Conservation (phyloP, 2,113 vertebrate species). For the Ramphastos sulfuratus region DNA sequence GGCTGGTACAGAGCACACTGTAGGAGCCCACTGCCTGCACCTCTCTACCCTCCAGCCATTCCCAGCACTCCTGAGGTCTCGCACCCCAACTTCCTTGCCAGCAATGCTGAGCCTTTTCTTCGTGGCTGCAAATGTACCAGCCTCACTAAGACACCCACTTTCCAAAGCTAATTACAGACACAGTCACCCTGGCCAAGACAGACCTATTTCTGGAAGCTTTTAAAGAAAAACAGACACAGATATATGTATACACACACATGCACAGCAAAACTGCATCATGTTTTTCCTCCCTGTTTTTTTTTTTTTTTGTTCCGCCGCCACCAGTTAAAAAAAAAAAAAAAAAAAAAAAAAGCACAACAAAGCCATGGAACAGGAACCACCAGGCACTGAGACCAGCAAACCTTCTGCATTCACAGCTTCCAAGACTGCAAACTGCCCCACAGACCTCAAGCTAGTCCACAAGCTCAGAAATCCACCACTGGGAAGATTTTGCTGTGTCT, state of each 20-base stretch:
- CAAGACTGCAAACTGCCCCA: background rate
- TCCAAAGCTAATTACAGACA: conserved; percentile 3
- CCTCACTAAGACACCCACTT: background rate
- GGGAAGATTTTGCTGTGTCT: background rate
- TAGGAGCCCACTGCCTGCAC: background rate
- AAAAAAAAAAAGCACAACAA: background rate
- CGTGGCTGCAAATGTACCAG: background rate
- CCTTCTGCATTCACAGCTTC: background rate
- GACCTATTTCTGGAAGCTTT: conserved; percentile 42
- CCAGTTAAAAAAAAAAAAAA: background rate
- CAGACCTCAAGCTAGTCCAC: background rate
- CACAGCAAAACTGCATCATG: background rate
- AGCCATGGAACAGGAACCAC: background rate
- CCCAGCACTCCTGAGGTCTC: background rate
- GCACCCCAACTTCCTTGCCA: rapidly evolving
- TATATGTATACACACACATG: rapidly evolving
- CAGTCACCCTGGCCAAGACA: background rate
- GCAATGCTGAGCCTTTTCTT: background rate
- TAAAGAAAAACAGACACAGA: conserved; percentile 17
- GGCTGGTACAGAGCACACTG: background rate
- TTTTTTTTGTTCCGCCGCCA: background rate
- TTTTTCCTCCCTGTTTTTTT: background rate
- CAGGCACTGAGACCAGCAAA: background rate
- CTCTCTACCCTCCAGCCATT: background rate
- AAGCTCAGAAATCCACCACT: background rate